Evolutionary conservation across 2,888 invertebrate genomes (phyloP).

Genomic region (Metallyticus violacea): DNA sequence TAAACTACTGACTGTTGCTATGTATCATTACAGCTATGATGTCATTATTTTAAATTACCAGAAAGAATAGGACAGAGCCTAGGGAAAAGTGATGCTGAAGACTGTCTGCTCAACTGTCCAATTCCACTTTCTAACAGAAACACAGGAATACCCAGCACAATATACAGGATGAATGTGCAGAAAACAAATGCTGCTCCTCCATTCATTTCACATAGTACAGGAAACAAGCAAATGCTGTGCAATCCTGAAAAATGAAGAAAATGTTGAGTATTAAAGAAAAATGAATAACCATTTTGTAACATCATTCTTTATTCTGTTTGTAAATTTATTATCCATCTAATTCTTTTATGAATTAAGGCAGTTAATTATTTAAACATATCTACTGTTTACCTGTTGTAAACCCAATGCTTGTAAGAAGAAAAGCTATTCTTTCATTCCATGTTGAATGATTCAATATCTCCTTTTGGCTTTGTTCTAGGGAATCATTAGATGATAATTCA

Average conservation of each 20-base stretch:
- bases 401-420: slow-evolving; percentile 9
- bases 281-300: not conserved
- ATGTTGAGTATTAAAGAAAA: not conserved
- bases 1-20: no score
- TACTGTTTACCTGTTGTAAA: slow-evolving; percentile 12
- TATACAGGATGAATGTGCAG: not conserved
- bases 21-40: no score
- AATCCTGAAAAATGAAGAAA: not conserved
- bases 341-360: not conserved
- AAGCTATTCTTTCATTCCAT: slow-evolving; percentile 11
- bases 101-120: not conserved
- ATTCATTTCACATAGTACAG: slow-evolving; percentile 1
- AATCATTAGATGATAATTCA: not conserved
- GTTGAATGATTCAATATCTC: not conserved
- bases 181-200: slow-evolving; percentile 4
- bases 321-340: not conserved
- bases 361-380: not conserved
- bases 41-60: no score
- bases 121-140: slow-evolving; percentile 6
- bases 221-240: slow-evolving; percentile 7
- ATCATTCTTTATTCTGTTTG: not conserved
- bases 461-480: not conserved
- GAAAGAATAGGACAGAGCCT: slow-evolving; percentile 5
- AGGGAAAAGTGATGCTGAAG: not conserved
- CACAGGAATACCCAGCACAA: not conserved